Conservation (phyloP, 2,113 vertebrate species). For the Paedocypris sp. region DNA sequence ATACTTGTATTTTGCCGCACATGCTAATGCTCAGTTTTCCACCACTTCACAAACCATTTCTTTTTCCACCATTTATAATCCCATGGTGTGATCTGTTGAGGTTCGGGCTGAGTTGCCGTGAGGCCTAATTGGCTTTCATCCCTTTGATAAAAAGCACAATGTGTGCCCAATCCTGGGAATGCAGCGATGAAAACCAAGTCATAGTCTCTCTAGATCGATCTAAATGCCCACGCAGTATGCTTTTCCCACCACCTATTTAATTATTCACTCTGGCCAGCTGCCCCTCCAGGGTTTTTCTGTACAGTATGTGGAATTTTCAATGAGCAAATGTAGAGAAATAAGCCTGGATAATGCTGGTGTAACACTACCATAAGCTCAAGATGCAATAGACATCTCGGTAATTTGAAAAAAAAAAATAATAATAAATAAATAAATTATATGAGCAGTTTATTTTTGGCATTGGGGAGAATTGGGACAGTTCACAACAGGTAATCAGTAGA, state of each 20-base stretch:
- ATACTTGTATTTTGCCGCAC: background rate
- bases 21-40: background rate
- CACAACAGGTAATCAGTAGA: too few species aligned
- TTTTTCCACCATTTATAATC: background rate
- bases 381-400: too few species aligned
- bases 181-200: background rate
- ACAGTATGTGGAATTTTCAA: background rate
- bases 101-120: background rate
- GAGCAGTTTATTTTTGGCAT: too few species aligned
- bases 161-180: background rate
- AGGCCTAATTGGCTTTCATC: conserved; percentile 27
- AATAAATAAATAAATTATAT: too few species aligned
- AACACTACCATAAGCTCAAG: too few species aligned
- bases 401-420: too few species aligned
- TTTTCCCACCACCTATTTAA: conserved; percentile 37
- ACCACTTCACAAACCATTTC: background rate
- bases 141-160: conserved; percentile 16
- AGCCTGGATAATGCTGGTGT: background rate
- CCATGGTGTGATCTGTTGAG: background rate
- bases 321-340: background rate
- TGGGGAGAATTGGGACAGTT: too few species aligned
- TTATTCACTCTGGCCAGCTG: conserved; percentile 26
- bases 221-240: conserved; percentile 8
- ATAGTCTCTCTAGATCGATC: conserved; percentile 13
- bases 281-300: conserved; percentile 7